phyloP scores from a whole-genome alignment of 2,888 invertebrate species.

The Standfussiana lucernea region DNA sequence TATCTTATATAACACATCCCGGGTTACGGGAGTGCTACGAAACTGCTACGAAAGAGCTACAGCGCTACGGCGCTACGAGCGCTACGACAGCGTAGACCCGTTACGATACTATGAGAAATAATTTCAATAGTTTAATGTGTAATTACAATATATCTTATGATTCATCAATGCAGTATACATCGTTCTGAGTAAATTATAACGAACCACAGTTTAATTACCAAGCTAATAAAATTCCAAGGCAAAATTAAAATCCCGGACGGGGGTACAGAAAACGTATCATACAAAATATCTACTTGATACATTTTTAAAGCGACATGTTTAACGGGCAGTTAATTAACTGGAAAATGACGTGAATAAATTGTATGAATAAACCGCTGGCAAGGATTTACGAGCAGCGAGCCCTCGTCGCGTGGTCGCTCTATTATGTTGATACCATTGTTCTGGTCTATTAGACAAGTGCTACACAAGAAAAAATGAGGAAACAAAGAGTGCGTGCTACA shows the following conservation, averaged over 20 bases:
- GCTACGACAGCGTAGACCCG: constrained; percentile 18
- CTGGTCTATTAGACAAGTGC: constrained; percentile 58
- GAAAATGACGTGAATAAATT: constrained; percentile 85
- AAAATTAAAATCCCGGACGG: constrained; percentile 21
- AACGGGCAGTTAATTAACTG: constrained; percentile 82
- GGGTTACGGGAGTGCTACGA: constrained; percentile 18
- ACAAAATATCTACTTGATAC: constrained; percentile 71
- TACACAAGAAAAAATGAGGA: constrained; percentile 45
- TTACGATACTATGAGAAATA: constrained; percentile 1
- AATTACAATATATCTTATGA: background rate
- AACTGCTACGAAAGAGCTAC: no score
- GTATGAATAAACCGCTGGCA: constrained; percentile 82
- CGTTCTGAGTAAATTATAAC: background rate
- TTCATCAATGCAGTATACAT: background rate
- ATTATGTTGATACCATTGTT: constrained; percentile 65
- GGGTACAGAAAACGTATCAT: constrained; percentile 36
- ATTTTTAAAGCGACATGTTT: constrained; percentile 79
- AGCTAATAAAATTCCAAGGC: constrained; percentile 25
- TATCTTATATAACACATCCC: background rate
- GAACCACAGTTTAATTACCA: constrained; percentile 6
- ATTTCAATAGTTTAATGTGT: background rate
- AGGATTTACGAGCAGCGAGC: constrained; percentile 83
- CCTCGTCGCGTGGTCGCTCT: constrained; percentile 71
- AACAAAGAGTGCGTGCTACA: constrained; percentile 45
- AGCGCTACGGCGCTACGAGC: constrained; percentile 29